A percentile compares a stretch with the other conserved stretches of the same genome.
phyloP scores from a whole-genome alignment of 1,140 invertebrate species.

The Tetranychus cinnabarinus region DNA sequence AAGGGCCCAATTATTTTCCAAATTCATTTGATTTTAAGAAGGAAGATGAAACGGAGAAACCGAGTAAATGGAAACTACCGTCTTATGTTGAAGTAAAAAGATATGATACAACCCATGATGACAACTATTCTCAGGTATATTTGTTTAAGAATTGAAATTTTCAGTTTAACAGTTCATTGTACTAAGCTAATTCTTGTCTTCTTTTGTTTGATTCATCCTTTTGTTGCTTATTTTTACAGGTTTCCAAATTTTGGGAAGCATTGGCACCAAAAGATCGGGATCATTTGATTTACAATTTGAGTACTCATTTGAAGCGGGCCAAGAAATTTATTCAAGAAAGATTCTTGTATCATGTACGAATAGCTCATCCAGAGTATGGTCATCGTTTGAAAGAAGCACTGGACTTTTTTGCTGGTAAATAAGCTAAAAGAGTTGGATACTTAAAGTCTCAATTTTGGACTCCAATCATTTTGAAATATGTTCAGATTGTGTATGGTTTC shows the following conservation, averaged over 20 bases:
- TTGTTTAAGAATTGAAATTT: not conserved
- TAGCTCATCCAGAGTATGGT: conserved; percentile 22
- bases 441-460: too few relatives aligned
- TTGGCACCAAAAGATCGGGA: conserved; percentile 42
- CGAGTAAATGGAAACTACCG: conserved; percentile 1
- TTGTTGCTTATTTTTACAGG: conserved; percentile 28
- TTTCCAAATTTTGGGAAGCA: conserved; percentile 45
- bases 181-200: too few relatives aligned
- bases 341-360: conserved; percentile 22
- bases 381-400: not conserved
- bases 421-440: too few relatives aligned
- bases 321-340: conserved; percentile 52
- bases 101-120: conserved; percentile 56
- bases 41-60: conserved; percentile 5
- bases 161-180: too few relatives aligned
- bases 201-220: not conserved
- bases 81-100: conserved; percentile 22
- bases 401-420: not conserved
- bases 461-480: too few relatives aligned
- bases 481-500: too few relatives aligned
- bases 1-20: conserved; percentile 61
- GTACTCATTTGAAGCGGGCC: conserved; percentile 43
- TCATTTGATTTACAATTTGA: conserved; percentile 55
- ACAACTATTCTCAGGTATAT: conserved; percentile 59
- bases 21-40: conserved; percentile 47